Evolutionary conservation across 2,797 vertebrate genomes (phyloP).

Genomic region (Lateolabrax maculatus): DNA sequence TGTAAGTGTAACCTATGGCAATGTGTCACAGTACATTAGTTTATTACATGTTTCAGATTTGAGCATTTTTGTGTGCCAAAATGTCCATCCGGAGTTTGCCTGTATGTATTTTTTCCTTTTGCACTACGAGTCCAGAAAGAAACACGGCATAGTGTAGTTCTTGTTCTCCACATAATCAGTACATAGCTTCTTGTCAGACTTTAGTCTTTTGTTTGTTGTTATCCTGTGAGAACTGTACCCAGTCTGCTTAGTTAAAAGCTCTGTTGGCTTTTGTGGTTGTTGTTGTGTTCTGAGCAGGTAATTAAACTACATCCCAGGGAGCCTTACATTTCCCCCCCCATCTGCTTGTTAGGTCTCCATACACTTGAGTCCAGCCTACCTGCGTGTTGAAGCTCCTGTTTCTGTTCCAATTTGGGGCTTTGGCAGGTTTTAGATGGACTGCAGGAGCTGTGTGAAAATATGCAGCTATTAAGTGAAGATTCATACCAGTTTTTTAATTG

Average conservation of each 20-base stretch:
- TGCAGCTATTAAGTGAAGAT: conserved; percentile 2
- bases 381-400: conserved; percentile 54
- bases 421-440: conserved; percentile 21
- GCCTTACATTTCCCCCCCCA: not conserved
- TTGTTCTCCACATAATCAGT: conserved; percentile 29
- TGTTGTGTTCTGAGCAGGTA: conserved; percentile 54
- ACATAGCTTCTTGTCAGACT: not conserved
- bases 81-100: not conserved
- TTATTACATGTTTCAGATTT: not conserved
- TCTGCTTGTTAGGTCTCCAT: conserved; percentile 36
- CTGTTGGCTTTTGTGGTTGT: conserved; percentile 43
- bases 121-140: not conserved
- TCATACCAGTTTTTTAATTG: conserved; percentile 9
- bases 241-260: conserved; percentile 31
- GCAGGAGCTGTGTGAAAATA: conserved; percentile 20
- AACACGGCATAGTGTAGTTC: not conserved
- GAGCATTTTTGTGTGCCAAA: not conserved
- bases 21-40: not conserved
- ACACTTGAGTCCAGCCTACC: conserved; percentile 27
- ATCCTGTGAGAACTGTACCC: conserved; percentile 36
- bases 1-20: not conserved
- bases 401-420: conserved; percentile 8
- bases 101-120: not conserved
- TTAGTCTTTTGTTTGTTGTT: conserved; percentile 40
- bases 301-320: conserved; percentile 56